Percentiles rank a stretch among this genome's conserved stretches.
These are phyloP conservation scores for Busseola fusca DNA, from an alignment of 2,888 invertebrate genomes.

Conservation along the genomic window DNA sequence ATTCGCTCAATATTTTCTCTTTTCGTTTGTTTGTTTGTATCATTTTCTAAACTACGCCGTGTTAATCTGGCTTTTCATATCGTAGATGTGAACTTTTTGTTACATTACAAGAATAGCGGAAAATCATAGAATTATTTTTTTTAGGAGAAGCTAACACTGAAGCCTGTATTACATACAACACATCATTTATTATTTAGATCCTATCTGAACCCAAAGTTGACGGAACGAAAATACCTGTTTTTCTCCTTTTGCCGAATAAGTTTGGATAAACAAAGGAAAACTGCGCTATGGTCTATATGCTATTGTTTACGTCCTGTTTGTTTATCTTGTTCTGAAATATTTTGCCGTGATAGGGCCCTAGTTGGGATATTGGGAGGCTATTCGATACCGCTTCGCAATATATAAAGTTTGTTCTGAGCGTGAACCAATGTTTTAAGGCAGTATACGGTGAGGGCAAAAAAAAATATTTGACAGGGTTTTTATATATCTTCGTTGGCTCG, in stretches of 20 bases:
- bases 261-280: slow-evolving; percentile 40
- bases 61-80: slow-evolving; percentile 61
- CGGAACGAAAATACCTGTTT: slow-evolving; percentile 41
- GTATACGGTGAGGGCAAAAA: slow-evolving; percentile 10
- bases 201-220: slow-evolving; percentile 40
- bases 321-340: slow-evolving; percentile 56
- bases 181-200: slow-evolving; percentile 52
- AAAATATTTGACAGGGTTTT: slow-evolving; percentile 22
- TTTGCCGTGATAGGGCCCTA: slow-evolving; percentile 34
- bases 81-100: slow-evolving; percentile 47
- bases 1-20: slow-evolving; percentile 78
- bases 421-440: slow-evolving; percentile 32
- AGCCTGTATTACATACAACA: slow-evolving; percentile 34
- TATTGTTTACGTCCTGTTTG: slow-evolving; percentile 50
- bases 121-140: slow-evolving; percentile 53
- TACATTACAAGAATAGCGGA: slow-evolving; percentile 25
- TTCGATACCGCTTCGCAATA: slow-evolving; percentile 39
- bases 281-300: slow-evolving; percentile 28
- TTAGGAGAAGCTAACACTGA: slow-evolving; percentile 37
- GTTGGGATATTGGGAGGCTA: slow-evolving; percentile 35
- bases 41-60: slow-evolving; percentile 67
- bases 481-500: not conserved
- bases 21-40: slow-evolving; percentile 74
- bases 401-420: slow-evolving; percentile 33
- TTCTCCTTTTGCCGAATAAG: slow-evolving; percentile 26